These are phyloP conservation scores for Apodemia mormo DNA, from an alignment of 2,888 invertebrate genomes.

Conservation along the genomic window DNA sequence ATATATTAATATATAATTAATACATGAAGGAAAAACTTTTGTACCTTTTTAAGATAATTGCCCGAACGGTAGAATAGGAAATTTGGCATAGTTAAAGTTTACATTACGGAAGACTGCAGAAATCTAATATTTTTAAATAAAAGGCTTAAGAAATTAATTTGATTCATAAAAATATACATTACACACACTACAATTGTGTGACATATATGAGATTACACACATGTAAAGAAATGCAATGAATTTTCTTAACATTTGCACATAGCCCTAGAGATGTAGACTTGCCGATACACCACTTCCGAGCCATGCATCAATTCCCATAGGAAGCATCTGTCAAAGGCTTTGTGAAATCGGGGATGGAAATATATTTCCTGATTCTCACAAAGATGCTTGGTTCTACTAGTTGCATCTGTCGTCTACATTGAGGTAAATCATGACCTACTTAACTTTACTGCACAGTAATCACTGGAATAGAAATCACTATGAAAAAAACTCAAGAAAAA, in stretches of 20 bases:
- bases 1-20: no score
- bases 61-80: no score
- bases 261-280: not conserved
- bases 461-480: not conserved
- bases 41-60: no score
- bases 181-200: no score
- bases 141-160: no score
- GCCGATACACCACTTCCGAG: slow-evolving; percentile 11
- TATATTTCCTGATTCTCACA: slow-evolving; percentile 5
- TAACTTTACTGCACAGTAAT: slow-evolving; percentile 1
- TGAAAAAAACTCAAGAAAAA: not conserved
- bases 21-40: no score
- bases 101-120: no score
- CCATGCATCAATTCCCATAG: slow-evolving; percentile 7
- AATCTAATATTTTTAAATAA: no score
- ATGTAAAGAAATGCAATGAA: not conserved
- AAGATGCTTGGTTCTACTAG: not conserved
- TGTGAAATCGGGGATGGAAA: slow-evolving; percentile 5
- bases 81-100: no score
- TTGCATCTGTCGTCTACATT: not conserved
- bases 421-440: not conserved
- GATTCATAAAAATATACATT: no score
- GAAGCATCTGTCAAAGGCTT: slow-evolving; percentile 15
- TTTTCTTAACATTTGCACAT: not conserved
- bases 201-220: no score